A percentile compares a stretch with the other conserved stretches of the same genome.
Conservation (phyloP, 2,888 invertebrate species). For the Pristionchus arcanus region DNA sequence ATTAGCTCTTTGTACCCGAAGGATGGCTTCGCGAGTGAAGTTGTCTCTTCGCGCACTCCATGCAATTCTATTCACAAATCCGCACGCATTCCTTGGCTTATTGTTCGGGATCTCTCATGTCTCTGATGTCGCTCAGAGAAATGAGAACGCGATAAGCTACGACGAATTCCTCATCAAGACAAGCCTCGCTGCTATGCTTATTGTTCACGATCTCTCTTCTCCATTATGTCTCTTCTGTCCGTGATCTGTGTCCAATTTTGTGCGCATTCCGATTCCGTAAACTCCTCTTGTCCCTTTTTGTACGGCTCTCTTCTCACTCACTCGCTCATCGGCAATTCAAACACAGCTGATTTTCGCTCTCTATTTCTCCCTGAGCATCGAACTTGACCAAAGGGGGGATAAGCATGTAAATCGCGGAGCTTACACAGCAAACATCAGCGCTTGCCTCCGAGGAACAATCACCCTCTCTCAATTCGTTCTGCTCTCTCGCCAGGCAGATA, state of each 20-base stretch:
- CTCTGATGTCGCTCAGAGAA: no score
- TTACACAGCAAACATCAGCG: constrained; percentile 12
- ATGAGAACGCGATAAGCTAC: no score
- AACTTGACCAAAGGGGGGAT: constrained; percentile 29
- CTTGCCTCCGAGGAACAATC: background rate
- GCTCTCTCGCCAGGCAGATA: background rate
- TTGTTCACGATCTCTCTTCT: background rate
- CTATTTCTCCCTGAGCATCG: background rate
- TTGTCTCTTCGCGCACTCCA: no score
- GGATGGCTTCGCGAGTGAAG: no score
- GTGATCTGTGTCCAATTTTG: background rate
- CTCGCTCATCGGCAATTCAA: constrained; percentile 19
- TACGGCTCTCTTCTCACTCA: background rate
- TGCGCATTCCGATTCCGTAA: constrained; percentile 37
- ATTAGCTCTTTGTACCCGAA: background rate
- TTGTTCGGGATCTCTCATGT: background rate
- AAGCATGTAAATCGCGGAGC: constrained; percentile 22
- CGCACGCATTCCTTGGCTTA: background rate
- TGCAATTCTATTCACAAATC: no score
- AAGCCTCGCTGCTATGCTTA: no score
- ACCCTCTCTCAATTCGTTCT: background rate
- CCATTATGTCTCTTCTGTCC: background rate
- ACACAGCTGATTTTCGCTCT: constrained; percentile 19
- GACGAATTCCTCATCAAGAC: no score
- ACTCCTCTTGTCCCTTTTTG: constrained; percentile 1